Evolutionary conservation across 2,113 vertebrate species (phyloP), one percentile per base, ranked within the genome.

Genomic region (Meriones unguiculatus): DNA sequence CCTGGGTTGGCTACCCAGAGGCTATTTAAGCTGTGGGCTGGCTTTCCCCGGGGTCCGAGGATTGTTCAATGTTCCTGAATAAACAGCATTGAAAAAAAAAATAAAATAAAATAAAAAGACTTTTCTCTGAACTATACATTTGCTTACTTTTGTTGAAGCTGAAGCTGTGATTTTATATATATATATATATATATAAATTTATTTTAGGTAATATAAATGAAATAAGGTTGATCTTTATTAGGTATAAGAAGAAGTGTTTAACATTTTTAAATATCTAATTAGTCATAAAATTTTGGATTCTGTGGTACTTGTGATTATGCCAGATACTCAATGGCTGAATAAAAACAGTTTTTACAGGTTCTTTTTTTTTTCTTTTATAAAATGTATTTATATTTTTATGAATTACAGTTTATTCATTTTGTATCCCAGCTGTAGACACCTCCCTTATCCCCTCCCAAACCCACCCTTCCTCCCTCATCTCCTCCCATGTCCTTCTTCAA

Each of bases 221-320:
- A 86, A 77, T 57, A 88, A 81, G 2, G 0, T 52, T 93, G 30
- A 72, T 75, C 28, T 78, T 73, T 59, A 72, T 76, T 35, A 75
- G 28, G 0, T 50, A 18, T 78, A n/a, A 91, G 35, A n/a, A 91
- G 35, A 95, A 88, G 15, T 62, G 15, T 92, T 78, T 77, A 86
- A 24, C 86, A 82, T 73, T 77, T 2, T 46, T 77, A 18, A 96
- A 78, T 78, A 14, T 87, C 14, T 82, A 94, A 28, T 72, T 94
- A 17, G 7, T 13, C 13, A 89, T 87, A 93, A 82, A 59, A 84
- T 3, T 82, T 38, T 59, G 20, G 7, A 59, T 54, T 92, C 78
- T 85, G 12, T 4, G 89, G 35, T 77, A 22, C 41, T 4, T 64
- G n/a, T 3, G 15, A 7, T 57, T 87, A 7, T 62, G 65, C 72